Percentiles rank a stretch among this genome's conserved stretches.
These are phyloP conservation scores for Acridotheres tristis DNA, from an alignment of 2,797 vertebrate species.

Conservation along the genomic window DNA sequence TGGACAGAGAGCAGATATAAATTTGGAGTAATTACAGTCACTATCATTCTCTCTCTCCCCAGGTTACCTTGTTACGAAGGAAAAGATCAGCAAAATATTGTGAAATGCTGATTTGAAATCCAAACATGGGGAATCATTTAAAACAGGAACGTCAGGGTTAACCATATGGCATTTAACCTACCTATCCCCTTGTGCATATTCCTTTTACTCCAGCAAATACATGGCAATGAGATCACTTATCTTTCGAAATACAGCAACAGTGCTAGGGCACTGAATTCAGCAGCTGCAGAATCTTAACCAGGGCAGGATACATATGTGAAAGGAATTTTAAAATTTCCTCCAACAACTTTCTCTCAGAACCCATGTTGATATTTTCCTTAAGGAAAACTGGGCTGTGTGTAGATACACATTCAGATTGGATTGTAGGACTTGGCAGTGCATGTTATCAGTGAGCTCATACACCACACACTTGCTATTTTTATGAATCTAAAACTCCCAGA, in stretches of 20 bases:
- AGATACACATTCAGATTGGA: neutral
- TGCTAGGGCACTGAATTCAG: constrained; percentile 27
- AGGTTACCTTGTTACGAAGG: constrained; percentile 23
- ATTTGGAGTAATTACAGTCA: constrained; percentile 23
- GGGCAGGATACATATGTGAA: constrained; percentile 11
- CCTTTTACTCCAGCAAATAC: constrained; percentile 32
- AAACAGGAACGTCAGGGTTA: constrained; percentile 36
- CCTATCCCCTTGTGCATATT: constrained; percentile 9
- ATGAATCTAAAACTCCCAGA: neutral
- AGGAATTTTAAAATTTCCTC: constrained; percentile 47
- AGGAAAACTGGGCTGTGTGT: neutral
- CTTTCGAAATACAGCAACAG: neutral
- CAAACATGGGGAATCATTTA: neutral
- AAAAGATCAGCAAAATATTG: constrained; percentile 44
- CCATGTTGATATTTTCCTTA: neutral
- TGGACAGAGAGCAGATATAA: constrained; percentile 32
- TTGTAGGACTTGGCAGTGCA: neutral
- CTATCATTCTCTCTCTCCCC: neutral
- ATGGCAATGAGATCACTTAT: constrained; percentile 34
- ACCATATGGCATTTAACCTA: constrained; percentile 41
- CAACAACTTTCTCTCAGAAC: neutral
- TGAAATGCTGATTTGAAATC: neutral
- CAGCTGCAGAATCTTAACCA: constrained; percentile 50
- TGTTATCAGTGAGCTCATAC: neutral
- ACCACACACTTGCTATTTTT: neutral